These are phyloP conservation scores for Hemichromis elongatus DNA, from an alignment of 2,113 vertebrate genomes.

Conservation along the genomic window DNA sequence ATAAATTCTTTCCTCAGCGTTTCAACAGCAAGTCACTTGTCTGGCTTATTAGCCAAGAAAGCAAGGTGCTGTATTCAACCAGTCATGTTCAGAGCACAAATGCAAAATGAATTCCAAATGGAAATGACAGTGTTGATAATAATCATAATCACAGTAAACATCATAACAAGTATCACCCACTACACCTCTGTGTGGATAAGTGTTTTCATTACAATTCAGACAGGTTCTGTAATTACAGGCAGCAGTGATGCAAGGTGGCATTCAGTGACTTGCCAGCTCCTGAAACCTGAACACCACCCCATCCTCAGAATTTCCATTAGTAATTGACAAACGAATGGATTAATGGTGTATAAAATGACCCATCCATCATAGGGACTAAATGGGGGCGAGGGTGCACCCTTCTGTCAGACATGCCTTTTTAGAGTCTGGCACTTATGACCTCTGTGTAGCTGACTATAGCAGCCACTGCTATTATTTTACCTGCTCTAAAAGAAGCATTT, in stretches of 20 bases:
- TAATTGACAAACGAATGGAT: slow-evolving; percentile 69
- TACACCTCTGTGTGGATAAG: neutral
- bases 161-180: neutral
- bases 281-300: slow-evolving; percentile 10
- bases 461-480: neutral
- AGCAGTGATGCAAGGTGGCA: slow-evolving; percentile 47
- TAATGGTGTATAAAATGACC: slow-evolving; percentile 67
- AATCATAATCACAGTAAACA: slow-evolving; percentile 12
- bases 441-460: neutral
- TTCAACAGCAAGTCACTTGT: slow-evolving; percentile 8
- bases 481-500: neutral
- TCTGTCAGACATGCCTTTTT: slow-evolving; percentile 25
- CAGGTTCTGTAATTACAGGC: slow-evolving; percentile 47
- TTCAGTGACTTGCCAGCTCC: slow-evolving; percentile 45
- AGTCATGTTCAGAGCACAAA: slow-evolving; percentile 2
- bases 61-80: neutral
- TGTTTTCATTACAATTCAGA: slow-evolving; percentile 6
- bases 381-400: slow-evolving; percentile 31
- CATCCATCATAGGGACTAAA: slow-evolving; percentile 59
- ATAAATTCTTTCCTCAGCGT: slow-evolving; percentile 10
- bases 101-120: neutral
- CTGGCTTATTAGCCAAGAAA: slow-evolving; percentile 13
- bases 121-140: slow-evolving; percentile 19
- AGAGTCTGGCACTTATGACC: slow-evolving; percentile 22
- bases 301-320: slow-evolving; percentile 46